Evolutionary conservation across 2,113 vertebrate species (phyloP), one percentile per base, ranked within the genome.

Genomic region (Struthio camelus): DNA sequence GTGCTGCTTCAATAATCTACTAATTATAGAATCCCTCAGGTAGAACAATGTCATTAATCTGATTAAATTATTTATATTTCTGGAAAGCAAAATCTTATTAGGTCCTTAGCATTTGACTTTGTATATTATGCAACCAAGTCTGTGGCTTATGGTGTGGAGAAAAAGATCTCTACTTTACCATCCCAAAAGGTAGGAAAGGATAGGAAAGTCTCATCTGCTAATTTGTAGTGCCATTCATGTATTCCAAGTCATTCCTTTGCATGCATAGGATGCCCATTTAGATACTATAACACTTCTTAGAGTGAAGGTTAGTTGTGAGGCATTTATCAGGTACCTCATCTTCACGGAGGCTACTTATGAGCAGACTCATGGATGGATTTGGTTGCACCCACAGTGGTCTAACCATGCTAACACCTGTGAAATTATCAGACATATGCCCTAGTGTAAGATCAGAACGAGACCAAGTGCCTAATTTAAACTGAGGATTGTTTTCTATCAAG

Each of bases 21-120:
- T 98, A 98, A 98, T 98, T 98, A 98, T 83, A 97, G 93, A 98
- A 97, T 97, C 96, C 98, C 97, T 98, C 96, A 98, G 97, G 97
- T 98, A 98, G 96, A 98, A 97, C 96, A 97, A 97, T 97, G 94
- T 97, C 97, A 98, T 98, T 98, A 98, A 98, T 98, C 96, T 98
- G 97, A 98, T 97, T 98, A 98, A 98, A 98, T 98, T 98, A 98
- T 98, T 98, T 98, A 98, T 98, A 96, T 97, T 97, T 91, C 93
- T 93, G 85, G 89, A 97, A 97, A 98, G 83, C 85, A 96, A 97
- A 97, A 97, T 97, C 96, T 98, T 97, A 98, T 97, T 98, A 98
- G 93, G 81, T 94, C 85, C 75, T 95, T 76, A 50, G 85, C 80
- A 96, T 97, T 98, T 97, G 96, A 96, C 90, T 96, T 89, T 90